Conservation (phyloP, 1,140 invertebrate genomes). For the Bilobella aurantiaca region DNA sequence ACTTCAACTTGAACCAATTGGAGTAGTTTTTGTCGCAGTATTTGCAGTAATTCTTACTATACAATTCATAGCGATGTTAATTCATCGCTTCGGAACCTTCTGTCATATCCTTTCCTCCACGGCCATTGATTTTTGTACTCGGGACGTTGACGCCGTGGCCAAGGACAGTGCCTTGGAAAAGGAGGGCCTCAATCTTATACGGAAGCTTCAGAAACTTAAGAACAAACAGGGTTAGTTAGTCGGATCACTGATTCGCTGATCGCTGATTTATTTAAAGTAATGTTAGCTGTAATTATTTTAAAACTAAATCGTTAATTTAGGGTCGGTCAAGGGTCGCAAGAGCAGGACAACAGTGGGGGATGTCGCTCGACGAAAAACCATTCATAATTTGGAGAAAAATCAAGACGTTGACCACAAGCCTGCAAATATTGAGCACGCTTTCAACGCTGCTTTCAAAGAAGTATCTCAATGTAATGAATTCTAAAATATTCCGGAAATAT, state of each 20-base stretch:
- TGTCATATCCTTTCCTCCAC: constrained; percentile 48
- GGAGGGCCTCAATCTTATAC: not conserved
- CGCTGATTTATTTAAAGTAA: not conserved
- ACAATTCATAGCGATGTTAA: constrained; percentile 53
- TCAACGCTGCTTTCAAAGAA: not conserved
- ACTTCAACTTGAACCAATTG: constrained; percentile 48
- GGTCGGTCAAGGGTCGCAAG: not conserved
- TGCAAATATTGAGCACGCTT: not conserved
- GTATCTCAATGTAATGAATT: constrained; percentile 6
- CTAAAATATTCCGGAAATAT: not conserved
- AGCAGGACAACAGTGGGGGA: not conserved
- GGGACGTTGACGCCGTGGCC: not conserved
- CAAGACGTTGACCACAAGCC: not conserved
- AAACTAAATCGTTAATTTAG: not conserved
- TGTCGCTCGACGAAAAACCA: constrained; percentile 1
- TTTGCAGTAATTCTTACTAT: constrained; percentile 51
- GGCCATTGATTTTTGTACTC: not conserved
- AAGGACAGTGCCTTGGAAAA: not conserved
- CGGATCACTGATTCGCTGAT: not conserved
- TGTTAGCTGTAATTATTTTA: not conserved
- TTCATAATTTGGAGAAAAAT: constrained; percentile 3
- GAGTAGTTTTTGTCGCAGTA: constrained; percentile 51
- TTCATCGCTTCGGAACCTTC: constrained; percentile 54
- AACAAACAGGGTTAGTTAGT: not conserved
- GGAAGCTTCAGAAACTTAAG: not conserved